phyloP scores from a whole-genome alignment of 1,140 invertebrate genomes.

The Diuraphis noxia region DNA sequence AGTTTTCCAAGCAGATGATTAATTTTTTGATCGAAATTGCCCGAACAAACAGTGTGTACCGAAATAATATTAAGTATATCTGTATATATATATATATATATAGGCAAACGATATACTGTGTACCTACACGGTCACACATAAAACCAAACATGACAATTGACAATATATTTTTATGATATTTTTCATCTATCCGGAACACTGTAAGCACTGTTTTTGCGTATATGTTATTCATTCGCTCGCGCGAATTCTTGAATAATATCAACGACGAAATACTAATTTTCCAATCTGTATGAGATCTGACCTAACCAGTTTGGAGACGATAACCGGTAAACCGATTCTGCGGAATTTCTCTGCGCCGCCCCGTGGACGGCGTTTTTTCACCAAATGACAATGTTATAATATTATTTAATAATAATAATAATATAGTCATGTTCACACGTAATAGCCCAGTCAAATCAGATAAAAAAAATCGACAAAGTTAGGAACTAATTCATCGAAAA shows the following conservation, averaged over 20 bases:
- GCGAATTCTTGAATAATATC: constrained; percentile 26
- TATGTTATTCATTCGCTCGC: neutral
- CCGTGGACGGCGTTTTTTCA: neutral
- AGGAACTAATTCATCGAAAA: no score
- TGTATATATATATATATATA: no score
- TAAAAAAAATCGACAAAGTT: no score
- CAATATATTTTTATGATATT: neutral
- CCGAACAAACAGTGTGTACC: no score
- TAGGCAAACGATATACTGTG: neutral
- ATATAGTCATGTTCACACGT: neutral
- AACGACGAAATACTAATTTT: constrained; percentile 28
- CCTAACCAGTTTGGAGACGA: constrained; percentile 32
- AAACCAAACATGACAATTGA: neutral
- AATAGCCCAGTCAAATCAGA: no score
- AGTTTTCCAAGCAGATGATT: no score
- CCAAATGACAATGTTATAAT: neutral
- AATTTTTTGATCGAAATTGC: no score
- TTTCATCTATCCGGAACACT: neutral
- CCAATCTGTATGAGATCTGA: neutral
- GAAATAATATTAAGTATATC: neutral
- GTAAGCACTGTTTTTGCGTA: neutral
- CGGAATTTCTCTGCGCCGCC: neutral
- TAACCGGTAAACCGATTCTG: constrained; percentile 26
- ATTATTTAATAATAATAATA: constrained; percentile 4
- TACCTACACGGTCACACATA: neutral